A percentile compares a stretch with the other conserved stretches of the same genome.
These are phyloP conservation scores for Argyresthia goedartella DNA, from an alignment of 2,888 invertebrate species.

Conservation along the genomic window DNA sequence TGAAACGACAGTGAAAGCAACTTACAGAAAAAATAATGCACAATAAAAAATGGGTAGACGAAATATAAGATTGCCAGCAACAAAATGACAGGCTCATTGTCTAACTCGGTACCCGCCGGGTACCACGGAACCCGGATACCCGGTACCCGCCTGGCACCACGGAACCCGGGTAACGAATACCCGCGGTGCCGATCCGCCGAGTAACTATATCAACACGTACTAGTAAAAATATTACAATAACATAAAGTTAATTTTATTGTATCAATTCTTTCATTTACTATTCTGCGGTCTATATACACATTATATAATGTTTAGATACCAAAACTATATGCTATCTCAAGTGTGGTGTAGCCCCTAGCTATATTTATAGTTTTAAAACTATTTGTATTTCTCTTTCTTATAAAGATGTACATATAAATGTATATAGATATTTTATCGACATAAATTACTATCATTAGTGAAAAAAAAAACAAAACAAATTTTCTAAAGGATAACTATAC, in stretches of 20 bases:
- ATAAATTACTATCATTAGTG: slow-evolving; percentile 69
- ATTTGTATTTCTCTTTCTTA: slow-evolving; percentile 61
- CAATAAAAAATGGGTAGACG: slow-evolving; percentile 49
- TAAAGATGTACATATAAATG: slow-evolving; percentile 51
- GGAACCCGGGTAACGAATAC: too few species aligned
- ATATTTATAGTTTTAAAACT: slow-evolving; percentile 68
- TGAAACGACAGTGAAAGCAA: slow-evolving; percentile 68
- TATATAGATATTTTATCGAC: slow-evolving; percentile 45
- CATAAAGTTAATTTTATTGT: slow-evolving; percentile 62
- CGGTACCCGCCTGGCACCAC: too few species aligned
- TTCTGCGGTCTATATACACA: slow-evolving; percentile 63
- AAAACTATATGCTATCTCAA: slow-evolving; percentile 64
- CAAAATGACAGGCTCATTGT: slow-evolving; percentile 29
- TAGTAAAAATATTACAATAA: slow-evolving; percentile 61
- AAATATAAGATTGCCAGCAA: slow-evolving; percentile 46
- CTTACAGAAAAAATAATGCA: slow-evolving; percentile 65
- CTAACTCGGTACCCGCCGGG: not conserved
- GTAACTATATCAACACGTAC: slow-evolving; percentile 27
- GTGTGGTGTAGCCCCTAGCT: slow-evolving; percentile 64
- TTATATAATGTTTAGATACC: slow-evolving; percentile 60
- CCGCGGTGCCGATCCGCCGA: too few species aligned
- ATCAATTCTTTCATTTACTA: slow-evolving; percentile 58
- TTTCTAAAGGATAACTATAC: slow-evolving; percentile 52
- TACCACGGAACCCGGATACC: too few species aligned
- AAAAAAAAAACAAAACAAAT: slow-evolving; percentile 51